Base-by-base conservation (phyloP, 2,888 invertebrate genomes). In the Megaustenia siamemsis region DNA sequence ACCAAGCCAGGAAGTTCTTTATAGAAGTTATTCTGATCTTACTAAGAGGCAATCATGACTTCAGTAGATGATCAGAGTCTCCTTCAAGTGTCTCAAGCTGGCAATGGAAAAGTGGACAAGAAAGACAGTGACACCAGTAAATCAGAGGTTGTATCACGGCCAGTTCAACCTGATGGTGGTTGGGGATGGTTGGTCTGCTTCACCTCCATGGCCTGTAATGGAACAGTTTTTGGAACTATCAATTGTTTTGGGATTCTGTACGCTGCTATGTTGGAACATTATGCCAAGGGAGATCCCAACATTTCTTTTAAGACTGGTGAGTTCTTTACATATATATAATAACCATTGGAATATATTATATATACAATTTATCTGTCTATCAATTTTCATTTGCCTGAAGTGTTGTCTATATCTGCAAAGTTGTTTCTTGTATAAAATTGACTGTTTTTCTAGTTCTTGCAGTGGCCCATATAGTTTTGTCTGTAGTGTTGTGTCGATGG, bases 211-310 rank as follows among this genome's bases (percentile, higher is more conserved):
- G 95, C 97, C 85, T 97, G 97, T 91, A 98, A 98, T 94, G 98
- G 98, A 10, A 96, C 98, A 79, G 95, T 98, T 80, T 98, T 98
- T 94, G 97, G 98, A 75, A 96, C 97, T 71, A 97, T 98, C 92
- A 98, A 98, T 95, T 96, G 97, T 0, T 97, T 97, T 93, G 97
- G 97, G 89, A 96, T 97, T 45, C 95, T 98, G 88, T 97, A 96
- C 93, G 89, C 90, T 12, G 88, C 89, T 45, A 90, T 95, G 95
- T 12, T 96, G 96, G 95, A 95, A 78, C 95, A 96, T 90, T 94
- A 97, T 86, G 87, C 88, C n/a, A 88, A 94, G n/a, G 95, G 95
- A 84, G 95, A 95, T 84, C 96, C 96, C 32, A 96, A 97, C 90
- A 96, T 97, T 0, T 96, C 96, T 49, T 96, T 97, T 89, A 96